Conservation (phyloP, 2,888 invertebrate genomes). For the Notocelia uddmanniana region DNA sequence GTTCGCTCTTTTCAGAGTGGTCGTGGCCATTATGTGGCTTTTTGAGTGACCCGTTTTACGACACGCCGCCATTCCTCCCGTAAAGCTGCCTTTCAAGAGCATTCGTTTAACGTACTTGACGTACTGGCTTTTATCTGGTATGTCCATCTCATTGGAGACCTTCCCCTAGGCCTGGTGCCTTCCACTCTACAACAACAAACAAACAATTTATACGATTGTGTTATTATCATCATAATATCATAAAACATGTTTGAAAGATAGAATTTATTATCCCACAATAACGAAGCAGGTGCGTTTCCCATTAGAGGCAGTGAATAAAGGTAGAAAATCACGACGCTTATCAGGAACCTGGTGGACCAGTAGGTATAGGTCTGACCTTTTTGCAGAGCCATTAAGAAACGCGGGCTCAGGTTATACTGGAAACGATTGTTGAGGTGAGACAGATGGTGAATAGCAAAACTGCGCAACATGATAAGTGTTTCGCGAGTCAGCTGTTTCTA, state of each 20-base stretch:
- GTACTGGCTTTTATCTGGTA: no score
- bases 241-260: background rate
- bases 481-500: constrained; percentile 65
- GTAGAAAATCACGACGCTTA: background rate
- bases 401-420: background rate
- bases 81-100: no score
- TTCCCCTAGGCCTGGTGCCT: no score
- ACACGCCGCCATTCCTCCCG: no score
- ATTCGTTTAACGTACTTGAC: no score
- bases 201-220: background rate
- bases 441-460: constrained; percentile 31
- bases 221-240: background rate
- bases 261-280: constrained; percentile 2
- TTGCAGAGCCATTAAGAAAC: background rate
- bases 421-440: background rate
- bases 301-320: constrained; percentile 27
- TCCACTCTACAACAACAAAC: no score
- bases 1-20: no score
- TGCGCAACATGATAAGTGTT: constrained; percentile 68
- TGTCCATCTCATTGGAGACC: no score
- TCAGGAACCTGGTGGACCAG: background rate
- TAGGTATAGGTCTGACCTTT: background rate
- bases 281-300: constrained; percentile 21
- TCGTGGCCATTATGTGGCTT: no score
- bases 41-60: no score